Conservation (phyloP, 2,888 invertebrate species). For the Chouioia cunea region DNA sequence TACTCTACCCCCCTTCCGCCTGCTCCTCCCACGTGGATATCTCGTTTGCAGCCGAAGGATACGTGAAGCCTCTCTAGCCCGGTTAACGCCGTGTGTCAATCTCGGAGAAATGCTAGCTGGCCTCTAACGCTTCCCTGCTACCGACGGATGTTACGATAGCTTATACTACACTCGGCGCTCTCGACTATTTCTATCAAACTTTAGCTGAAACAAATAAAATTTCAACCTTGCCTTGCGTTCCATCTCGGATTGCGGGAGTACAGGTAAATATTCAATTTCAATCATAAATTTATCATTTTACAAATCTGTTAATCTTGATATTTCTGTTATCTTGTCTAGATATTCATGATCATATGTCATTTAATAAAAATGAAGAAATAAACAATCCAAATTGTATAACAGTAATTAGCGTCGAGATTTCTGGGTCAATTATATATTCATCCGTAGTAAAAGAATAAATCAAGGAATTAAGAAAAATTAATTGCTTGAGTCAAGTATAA, state of each 20-base stretch:
- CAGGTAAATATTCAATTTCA: constrained; percentile 1
- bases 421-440: neutral
- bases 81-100: constrained; percentile 47
- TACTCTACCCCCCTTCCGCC: constrained; percentile 36
- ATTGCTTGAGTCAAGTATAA: constrained; percentile 16
- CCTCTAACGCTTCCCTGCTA: neutral
- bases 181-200: constrained; percentile 5
- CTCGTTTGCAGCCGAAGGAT: constrained; percentile 33
- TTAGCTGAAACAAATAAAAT: too few relatives aligned
- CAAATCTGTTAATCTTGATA: too few relatives aligned
- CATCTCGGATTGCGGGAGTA: neutral
- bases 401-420: neutral
- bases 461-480: constrained; percentile 9
- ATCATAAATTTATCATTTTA: too few relatives aligned
- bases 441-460: constrained; percentile 4
- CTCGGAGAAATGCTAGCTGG: constrained; percentile 29
- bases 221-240: too few relatives aligned
- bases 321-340: too few relatives aligned
- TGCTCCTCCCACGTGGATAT: neutral
- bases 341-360: too few relatives aligned
- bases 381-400: neutral
- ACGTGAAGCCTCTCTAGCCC: constrained; percentile 12
- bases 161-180: constrained; percentile 29
- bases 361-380: neutral
- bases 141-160: constrained; percentile 17